A percentile compares a stretch with the other conserved stretches of the same genome.
phyloP scores from a whole-genome alignment of 2,888 invertebrate genomes.

The Neocrepidodera transversa region DNA sequence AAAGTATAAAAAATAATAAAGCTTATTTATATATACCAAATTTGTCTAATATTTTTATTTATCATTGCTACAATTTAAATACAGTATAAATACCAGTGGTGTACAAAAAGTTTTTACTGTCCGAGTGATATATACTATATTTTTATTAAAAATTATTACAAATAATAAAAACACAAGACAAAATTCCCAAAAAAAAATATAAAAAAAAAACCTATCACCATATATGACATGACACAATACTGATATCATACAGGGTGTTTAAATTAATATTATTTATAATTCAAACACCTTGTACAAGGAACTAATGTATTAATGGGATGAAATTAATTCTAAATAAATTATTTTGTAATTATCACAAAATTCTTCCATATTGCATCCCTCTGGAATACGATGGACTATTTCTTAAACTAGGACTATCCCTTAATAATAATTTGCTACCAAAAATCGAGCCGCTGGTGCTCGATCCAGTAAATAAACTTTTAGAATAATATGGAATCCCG shows the following conservation, averaged over 20 bases:
- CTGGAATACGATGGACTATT: constrained; percentile 54
- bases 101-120: neutral
- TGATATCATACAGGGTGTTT: constrained; percentile 7
- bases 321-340: too few relatives aligned
- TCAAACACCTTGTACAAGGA: constrained; percentile 5
- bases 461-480: constrained; percentile 69
- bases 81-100: neutral
- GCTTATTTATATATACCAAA: neutral
- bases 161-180: constrained; percentile 15
- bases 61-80: neutral
- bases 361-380: constrained; percentile 53
- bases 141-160: too few relatives aligned
- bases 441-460: constrained; percentile 66
- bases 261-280: neutral
- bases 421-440: constrained; percentile 67
- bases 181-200: constrained; percentile 15
- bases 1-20: too few relatives aligned
- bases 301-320: neutral
- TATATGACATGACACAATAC: neutral
- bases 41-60: neutral
- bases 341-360: constrained; percentile 47
- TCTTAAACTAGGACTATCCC: constrained; percentile 69
- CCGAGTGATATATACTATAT: too few relatives aligned
- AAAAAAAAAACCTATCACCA: constrained; percentile 15
- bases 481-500: constrained; percentile 65